Conservation (phyloP, 2,888 invertebrate genomes). For the Octonoba sinensis region DNA sequence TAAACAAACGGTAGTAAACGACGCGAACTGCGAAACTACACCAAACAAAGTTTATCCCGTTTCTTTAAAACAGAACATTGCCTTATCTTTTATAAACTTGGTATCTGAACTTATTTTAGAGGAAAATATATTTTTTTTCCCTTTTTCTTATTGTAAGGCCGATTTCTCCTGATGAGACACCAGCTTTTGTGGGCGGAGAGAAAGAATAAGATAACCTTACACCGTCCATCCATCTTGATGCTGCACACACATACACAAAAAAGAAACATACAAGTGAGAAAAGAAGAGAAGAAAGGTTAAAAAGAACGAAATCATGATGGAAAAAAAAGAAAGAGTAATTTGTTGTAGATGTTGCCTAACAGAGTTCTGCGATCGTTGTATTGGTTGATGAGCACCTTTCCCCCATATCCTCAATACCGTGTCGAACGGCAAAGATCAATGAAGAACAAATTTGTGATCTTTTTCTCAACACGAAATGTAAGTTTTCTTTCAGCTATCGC, state of each 20-base stretch:
- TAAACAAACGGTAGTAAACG: slow-evolving; percentile 45
- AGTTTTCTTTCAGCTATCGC: slow-evolving; percentile 47
- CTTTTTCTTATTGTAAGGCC: slow-evolving; percentile 30
- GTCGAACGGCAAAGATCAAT: slow-evolving; percentile 55
- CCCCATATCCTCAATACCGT: slow-evolving; percentile 4
- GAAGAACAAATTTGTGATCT: slow-evolving; percentile 53
- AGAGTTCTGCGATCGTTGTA: slow-evolving; percentile 49
- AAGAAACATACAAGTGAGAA: slow-evolving; percentile 60
- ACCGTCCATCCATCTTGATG: slow-evolving; percentile 45
- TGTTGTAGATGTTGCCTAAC: slow-evolving; percentile 56
- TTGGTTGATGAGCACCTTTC: slow-evolving; percentile 51
- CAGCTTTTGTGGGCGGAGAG: slow-evolving; percentile 36
- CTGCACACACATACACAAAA: slow-evolving; percentile 39
- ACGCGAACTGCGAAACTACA: slow-evolving; percentile 15
- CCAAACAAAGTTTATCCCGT: slow-evolving; percentile 38
- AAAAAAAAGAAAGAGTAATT: slow-evolving; percentile 40
- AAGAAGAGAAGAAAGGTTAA: slow-evolving; percentile 35
- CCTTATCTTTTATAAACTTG: slow-evolving; percentile 52
- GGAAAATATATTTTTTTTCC: slow-evolving; percentile 22
- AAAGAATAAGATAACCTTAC: slow-evolving; percentile 52
- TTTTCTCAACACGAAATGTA: slow-evolving; percentile 44
- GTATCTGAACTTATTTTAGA: slow-evolving; percentile 46
- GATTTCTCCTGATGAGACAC: slow-evolving; percentile 42
- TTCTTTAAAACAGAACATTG: slow-evolving; percentile 40
- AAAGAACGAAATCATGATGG: slow-evolving; percentile 38